Base-by-base conservation (phyloP, 2,888 invertebrate genomes). In the Drosophila pseudotalamancana region DNA sequence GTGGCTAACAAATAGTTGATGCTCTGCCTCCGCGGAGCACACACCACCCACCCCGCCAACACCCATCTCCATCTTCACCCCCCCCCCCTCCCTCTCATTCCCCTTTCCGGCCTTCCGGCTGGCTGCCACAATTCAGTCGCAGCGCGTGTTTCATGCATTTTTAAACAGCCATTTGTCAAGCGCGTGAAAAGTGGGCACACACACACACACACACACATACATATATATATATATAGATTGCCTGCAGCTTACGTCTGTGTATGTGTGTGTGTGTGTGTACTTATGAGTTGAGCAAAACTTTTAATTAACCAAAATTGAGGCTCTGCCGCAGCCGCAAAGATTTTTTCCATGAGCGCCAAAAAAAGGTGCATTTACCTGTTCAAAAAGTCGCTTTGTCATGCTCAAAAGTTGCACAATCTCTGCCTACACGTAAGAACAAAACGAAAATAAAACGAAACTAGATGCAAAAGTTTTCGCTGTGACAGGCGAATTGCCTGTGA, bases 121-220 rank as follows among this genome's bases (percentile, higher is more conserved):
- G 27, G 12, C 18, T 60, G 48, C 32, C 70, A 23, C 31, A 53
- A 27, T 69, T 48, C 48, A 31, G 50, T 57, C 25, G 49, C 40
- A 51, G 79, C 66, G 66, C 60, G 61, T 60, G 63, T 72, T 80
- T 70, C 85, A 79, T 79, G 81, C 69, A 79, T 80, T 79, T 84
- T 79, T 79, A 81, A 84, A 61, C 67, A 84, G 81, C 67, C 82
- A 77, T 84, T 79, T 84, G 81, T 81, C 73, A 81, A 73, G 54
- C 68, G 68, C 56, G 67, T 66, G 56, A 72, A 68, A 72, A 72
- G 68, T 64, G 68, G 53, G 54, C 63, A 19, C 31, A 40, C 39
- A 31, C 23, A 14, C 12, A 32, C 19, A 25, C 54, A 43, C 42
- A 27, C 35, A 12, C 21, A 25, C 49, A 40, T 19, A 34, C 32